Conservation (phyloP, 2,113 vertebrate species). For the Amblyornis subalaris region DNA sequence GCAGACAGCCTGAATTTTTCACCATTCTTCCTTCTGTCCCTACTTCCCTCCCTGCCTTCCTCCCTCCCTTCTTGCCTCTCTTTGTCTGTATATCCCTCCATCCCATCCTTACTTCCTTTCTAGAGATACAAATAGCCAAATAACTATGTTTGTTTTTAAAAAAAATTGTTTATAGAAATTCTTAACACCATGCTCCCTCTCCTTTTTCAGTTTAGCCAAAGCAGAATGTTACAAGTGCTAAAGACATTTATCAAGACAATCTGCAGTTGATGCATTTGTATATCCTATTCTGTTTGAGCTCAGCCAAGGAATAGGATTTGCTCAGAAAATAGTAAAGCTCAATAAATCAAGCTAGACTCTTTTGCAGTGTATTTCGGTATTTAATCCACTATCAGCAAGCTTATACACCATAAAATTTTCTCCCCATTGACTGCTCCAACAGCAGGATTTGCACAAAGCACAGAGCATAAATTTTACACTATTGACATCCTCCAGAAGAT, state of each 20-base stretch:
- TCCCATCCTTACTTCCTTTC: background rate
- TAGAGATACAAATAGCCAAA: background rate
- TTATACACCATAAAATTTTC: background rate
- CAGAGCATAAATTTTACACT: background rate
- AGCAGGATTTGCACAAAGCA: background rate
- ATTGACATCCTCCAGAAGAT: background rate
- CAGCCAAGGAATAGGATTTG: background rate
- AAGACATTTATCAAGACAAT: background rate
- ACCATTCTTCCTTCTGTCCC: background rate
- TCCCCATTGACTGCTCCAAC: background rate
- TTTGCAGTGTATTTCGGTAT: background rate
- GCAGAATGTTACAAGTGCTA: background rate
- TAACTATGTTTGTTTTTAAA: background rate
- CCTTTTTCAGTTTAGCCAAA: background rate
- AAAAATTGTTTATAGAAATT: background rate
- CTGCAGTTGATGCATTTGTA: background rate
- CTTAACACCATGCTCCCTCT: background rate
- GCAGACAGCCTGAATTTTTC: background rate
- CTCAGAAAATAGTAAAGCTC: background rate
- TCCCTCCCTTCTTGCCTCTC: background rate
- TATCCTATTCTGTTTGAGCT: background rate
- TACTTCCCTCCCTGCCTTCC: background rate
- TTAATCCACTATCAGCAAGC: slow-evolving; percentile 11
- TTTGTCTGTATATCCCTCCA: background rate
- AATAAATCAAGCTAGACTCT: background rate